Base-by-base conservation (phyloP, 2,888 invertebrate species). In the Luperina nickerlii region DNA sequence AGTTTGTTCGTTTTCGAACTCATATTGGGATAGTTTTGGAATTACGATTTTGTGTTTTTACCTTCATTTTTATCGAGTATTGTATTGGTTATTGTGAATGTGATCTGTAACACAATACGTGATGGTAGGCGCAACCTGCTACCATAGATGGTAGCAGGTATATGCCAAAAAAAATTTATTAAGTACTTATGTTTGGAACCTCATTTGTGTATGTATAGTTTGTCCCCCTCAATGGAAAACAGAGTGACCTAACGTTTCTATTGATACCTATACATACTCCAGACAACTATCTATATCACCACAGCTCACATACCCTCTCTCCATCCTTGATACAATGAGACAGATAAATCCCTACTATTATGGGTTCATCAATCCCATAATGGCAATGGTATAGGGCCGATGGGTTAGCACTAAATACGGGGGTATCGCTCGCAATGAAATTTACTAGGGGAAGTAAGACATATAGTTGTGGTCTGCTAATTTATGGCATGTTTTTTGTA, bases 401-500 rank as follows among this genome's bases (percentile, higher is more conserved):
- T 78, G 86, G 87, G 87, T 82, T 87, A 88, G 84, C 87, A 90
- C 90, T 92, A 90, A 89, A 89, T 88, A 89, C 85, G 83, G 87
- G 87, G 81, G 87, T 89, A 90, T 90, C 90, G 88, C 90, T 88
- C 85, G 88, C 91, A 92, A 90, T 91, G 90, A 91, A 92, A 93
- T 94, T 92, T 92, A 93, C 87, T 90, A 90, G 90, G 90, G 89
- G 91, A 89, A 90, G 91, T 90, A 95, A 96, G 96, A 96, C 91
- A 92, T 92, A 96, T 95, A 90, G 94, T 89, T 92, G 94, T 90
- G 94, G 94, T 92, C 90, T 82, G 83, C 88, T 93, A 94, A 96
- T 96, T 96, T 96, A 96, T 96, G 86, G 92, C 93, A 92, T 96
- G 96, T 96, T 96, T 96, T 96, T 96, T 96, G 95, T 95, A 91